These are phyloP conservation scores for Alligator mississippiensis DNA, from an alignment of 2,113 vertebrate genomes.

Conservation along the genomic window DNA sequence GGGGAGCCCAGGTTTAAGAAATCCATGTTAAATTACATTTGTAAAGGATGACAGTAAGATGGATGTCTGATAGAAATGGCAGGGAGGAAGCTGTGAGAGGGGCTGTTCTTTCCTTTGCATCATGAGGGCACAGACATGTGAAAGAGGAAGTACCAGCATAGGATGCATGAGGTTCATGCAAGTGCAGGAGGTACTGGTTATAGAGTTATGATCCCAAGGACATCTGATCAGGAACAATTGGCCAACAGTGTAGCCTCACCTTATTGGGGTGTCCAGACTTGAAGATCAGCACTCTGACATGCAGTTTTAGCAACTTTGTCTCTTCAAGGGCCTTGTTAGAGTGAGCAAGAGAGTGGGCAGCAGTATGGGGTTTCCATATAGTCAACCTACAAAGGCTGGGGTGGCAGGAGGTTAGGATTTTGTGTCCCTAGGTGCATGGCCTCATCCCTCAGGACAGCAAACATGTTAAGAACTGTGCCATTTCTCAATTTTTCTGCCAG, in stretches of 20 bases:
- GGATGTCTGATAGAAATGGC: background rate
- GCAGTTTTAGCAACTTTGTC: background rate
- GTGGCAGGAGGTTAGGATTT: accelerated
- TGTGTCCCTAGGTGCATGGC: accelerated
- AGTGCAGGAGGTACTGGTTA: background rate
- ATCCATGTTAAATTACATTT: background rate
- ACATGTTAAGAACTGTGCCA: background rate
- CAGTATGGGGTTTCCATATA: background rate
- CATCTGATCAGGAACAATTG: background rate
- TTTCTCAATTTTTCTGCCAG: background rate
- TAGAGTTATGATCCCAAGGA: background rate
- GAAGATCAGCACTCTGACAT: background rate
- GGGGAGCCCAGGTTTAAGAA: background rate
- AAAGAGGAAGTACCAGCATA: background rate
- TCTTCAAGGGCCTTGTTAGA: background rate
- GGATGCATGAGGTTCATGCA: too few relatives aligned
- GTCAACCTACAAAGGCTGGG: background rate
- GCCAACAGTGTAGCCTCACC: too few relatives aligned
- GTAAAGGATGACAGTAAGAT: background rate
- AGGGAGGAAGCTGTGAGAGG: background rate
- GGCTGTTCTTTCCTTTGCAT: background rate
- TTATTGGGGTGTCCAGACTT: background rate
- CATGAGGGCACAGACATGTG: background rate
- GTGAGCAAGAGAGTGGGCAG: background rate
- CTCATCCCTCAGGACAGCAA: accelerated